Evolutionary conservation across 1,140 invertebrate genomes (phyloP).

Genomic region (Temnothorax longispinosus): DNA sequence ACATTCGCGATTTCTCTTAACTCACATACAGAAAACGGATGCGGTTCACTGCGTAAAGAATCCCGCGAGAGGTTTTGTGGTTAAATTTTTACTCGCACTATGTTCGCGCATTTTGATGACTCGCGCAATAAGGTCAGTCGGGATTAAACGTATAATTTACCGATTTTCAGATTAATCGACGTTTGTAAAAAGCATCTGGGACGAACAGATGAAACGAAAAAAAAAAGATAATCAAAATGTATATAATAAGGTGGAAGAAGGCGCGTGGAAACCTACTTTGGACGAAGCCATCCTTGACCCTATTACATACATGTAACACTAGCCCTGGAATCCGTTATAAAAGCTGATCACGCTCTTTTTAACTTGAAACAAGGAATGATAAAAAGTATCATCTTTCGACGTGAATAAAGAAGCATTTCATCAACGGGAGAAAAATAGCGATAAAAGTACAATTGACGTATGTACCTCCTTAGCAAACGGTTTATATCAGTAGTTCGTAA

Average conservation of each 20-base stretch:
- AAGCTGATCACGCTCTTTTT: not conserved
- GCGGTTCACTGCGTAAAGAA: not conserved
- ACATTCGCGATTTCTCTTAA: not conserved
- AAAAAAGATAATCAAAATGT: not conserved
- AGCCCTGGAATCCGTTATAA: not conserved
- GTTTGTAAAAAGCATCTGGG: conserved; percentile 47
- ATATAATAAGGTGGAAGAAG: not conserved
- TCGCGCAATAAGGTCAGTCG: conserved; percentile 39
- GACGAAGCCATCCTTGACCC: not conserved
- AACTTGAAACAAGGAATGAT: not conserved
- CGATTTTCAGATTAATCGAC: conserved; percentile 37
- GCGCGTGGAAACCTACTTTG: not conserved
- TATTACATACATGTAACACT: not conserved
- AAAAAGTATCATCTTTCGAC: not conserved
- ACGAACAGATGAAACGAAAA: not conserved
- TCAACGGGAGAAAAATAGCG: not conserved
- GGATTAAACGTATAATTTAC: conserved; percentile 57
- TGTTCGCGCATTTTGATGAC: not conserved
- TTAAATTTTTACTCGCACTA: not conserved
- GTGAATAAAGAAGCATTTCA: conserved; percentile 7
- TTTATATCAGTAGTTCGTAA: not conserved
- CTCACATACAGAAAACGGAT: not conserved
- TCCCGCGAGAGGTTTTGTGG: not conserved
- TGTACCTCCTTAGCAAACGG: no score
- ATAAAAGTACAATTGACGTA: not conserved